phyloP scores from a whole-genome alignment of 2,797 vertebrate genomes.

The Acrocephalus scirpaceus region DNA sequence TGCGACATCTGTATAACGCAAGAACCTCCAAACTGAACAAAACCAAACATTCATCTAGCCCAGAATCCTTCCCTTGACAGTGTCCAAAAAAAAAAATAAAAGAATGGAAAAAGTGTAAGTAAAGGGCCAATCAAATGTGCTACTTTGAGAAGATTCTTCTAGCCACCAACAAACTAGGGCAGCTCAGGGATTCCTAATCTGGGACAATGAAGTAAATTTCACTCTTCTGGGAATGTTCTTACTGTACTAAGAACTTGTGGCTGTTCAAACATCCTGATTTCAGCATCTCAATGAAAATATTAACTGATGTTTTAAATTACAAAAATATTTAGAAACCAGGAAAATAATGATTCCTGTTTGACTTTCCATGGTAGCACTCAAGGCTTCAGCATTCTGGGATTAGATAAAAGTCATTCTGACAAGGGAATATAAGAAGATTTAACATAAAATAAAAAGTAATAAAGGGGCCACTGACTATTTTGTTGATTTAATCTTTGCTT shows the following conservation, averaged over 20 bases:
- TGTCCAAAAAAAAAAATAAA: not conserved
- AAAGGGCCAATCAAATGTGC: not conserved
- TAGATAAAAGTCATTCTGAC: not conserved
- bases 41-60: not conserved
- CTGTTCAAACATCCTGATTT: not conserved
- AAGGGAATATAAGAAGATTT: not conserved
- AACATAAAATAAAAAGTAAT: not conserved
- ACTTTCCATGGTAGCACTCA: not conserved
- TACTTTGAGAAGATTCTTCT: not conserved
- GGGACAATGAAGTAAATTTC: accelerated
- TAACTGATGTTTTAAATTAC: not conserved
- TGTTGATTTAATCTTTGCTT: not conserved
- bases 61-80: not conserved
- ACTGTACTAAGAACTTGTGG: not conserved
- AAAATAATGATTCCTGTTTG: not conserved
- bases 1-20: not conserved
- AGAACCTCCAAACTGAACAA: not conserved
- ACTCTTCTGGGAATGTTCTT: not conserved
- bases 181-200: not conserved
- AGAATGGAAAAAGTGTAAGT: not conserved
- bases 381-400: not conserved
- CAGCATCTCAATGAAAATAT: not conserved
- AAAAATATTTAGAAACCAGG: not conserved
- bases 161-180: not conserved
- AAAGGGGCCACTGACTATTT: not conserved